A percentile compares a stretch with the other conserved stretches of the same genome.
Evolutionary conservation across 1,140 invertebrate species (phyloP).

Genomic region (Mamestra configurata): DNA sequence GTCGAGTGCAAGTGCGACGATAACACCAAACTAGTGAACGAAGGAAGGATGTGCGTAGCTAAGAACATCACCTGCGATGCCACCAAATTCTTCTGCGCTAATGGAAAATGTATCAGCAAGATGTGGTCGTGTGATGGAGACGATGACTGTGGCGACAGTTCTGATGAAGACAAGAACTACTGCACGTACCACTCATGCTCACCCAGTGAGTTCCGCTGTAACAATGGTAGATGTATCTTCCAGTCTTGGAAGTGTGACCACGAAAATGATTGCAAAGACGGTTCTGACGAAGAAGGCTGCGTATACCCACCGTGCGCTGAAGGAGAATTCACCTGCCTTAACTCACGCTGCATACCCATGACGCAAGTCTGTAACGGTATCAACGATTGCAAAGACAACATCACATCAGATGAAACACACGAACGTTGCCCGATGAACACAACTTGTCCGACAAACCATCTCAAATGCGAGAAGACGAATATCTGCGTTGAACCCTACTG

Average conservation of each 20-base stretch:
- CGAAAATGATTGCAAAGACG: slow-evolving; percentile 98
- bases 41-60: slow-evolving; percentile 96
- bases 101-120: slow-evolving; percentile 97
- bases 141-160: slow-evolving; percentile 97
- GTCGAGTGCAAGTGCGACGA: slow-evolving; percentile 96
- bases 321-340: slow-evolving; percentile 98
- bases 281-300: slow-evolving; percentile 97
- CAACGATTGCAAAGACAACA: slow-evolving; percentile 98
- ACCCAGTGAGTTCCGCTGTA: slow-evolving; percentile 97
- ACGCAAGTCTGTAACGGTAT: slow-evolving; percentile 97
- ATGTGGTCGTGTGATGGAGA: slow-evolving; percentile 99
- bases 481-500: slow-evolving; percentile 98
- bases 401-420: slow-evolving; percentile 96
- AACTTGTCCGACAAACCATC: slow-evolving; percentile 95
- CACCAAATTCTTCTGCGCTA: slow-evolving; percentile 97
- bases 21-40: slow-evolving; percentile 96
- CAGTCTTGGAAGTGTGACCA: slow-evolving; percentile 98
- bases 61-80: slow-evolving; percentile 96
- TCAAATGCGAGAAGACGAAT: slow-evolving; percentile 97
- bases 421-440: slow-evolving; percentile 95
- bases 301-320: slow-evolving; percentile 95
- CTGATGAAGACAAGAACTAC: slow-evolving; percentile 97
- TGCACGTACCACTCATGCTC: slow-evolving; percentile 98
- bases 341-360: slow-evolving; percentile 96
- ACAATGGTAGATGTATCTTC: slow-evolving; percentile 98